Evolutionary conservation across 2,888 invertebrate genomes (phyloP).

Genomic region (Hirtodrosophila cameraria): DNA sequence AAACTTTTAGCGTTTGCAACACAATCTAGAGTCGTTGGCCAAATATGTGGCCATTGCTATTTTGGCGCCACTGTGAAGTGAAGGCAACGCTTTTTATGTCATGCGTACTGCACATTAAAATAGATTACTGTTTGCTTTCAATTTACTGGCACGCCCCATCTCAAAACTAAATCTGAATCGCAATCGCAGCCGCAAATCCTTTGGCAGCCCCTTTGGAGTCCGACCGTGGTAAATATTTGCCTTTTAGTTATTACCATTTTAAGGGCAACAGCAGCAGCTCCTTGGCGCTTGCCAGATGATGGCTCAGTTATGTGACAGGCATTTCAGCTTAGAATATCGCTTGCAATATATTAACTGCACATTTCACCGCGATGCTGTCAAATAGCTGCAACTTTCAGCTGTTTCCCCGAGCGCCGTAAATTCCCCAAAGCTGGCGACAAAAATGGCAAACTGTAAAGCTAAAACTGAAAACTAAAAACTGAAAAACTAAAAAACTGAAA

Average conservation of each 20-base stretch:
- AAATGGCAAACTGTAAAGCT: no score
- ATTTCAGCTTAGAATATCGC: conserved; percentile 27
- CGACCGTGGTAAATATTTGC: conserved; percentile 62
- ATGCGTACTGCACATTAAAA: conserved; percentile 56
- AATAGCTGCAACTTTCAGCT: conserved; percentile 66
- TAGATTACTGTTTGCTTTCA: conserved; percentile 76
- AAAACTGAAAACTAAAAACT: no score
- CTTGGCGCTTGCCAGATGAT: conserved; percentile 32
- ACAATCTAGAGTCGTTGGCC: conserved; percentile 19
- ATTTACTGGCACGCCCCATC: conserved; percentile 53
- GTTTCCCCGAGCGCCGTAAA: conserved; percentile 31
- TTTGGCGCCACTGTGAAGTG: conserved; percentile 8
- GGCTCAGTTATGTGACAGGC: conserved; percentile 35
- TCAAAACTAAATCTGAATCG: conserved; percentile 32
- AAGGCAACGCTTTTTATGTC: conserved; percentile 36
- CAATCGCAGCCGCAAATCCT: conserved; percentile 29
- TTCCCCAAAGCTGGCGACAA: conserved; percentile 37
- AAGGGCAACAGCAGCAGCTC: conserved; percentile 26
- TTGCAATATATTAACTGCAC: conserved; percentile 48
- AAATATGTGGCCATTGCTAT: conserved; percentile 24
- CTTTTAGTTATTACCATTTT: conserved; percentile 57
- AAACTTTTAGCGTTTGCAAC: conserved; percentile 30
- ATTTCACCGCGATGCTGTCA: conserved; percentile 60
- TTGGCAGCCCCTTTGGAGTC: conserved; percentile 24
- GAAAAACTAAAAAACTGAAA: no score